Base-by-base conservation (phyloP, 2,113 vertebrate genomes). In the Perca schrenkii region DNA sequence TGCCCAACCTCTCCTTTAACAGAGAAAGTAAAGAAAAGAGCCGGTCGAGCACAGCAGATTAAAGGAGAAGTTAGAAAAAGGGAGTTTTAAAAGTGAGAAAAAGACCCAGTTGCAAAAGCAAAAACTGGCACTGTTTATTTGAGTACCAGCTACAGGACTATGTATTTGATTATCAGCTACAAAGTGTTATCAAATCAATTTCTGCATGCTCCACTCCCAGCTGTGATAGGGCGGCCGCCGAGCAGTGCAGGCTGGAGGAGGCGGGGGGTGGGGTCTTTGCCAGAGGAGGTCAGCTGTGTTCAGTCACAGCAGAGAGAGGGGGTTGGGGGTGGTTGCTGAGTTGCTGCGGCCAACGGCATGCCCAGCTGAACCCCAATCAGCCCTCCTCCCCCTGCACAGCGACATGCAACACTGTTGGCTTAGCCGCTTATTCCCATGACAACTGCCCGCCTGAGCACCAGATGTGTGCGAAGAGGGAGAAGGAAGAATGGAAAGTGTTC, bases 371-470 rank as follows among this genome's bases (percentile, higher is more conserved):
- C 83, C 76, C 66, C 13, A 66, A 79, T 65, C 64, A 49, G 50
- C 52, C 56, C 13, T 7, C 21, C 57, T 34, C 17, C 77, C 62
- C 50, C 46, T 19, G 76, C 78, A 82, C 60, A 61, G 77, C 47
- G 74, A 84, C 89, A 86, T 88, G 87, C 85, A 91, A 82, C 83
- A 81, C 75, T 92, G 86, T 94, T 91, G 90, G 86, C 86, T 91
- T 91, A 87, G 89, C 86, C 71, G 70, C 91, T 80, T 82, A 87
- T 88, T 95, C 88, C 92, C 91, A 91, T 93, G 89, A 90, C 89
- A 91, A 94, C 86, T 64, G 79, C 62, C 86, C n/a, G 87, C 89
- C 85, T 83, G 86, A 88, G 67, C 78, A 67, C 93, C 93, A 95
- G 92, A 94, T 95, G 94, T 94, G 83, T 70, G 82, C 82, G 77